Conservation (phyloP, 2,888 invertebrate species). For the Lottia gigantea region DNA sequence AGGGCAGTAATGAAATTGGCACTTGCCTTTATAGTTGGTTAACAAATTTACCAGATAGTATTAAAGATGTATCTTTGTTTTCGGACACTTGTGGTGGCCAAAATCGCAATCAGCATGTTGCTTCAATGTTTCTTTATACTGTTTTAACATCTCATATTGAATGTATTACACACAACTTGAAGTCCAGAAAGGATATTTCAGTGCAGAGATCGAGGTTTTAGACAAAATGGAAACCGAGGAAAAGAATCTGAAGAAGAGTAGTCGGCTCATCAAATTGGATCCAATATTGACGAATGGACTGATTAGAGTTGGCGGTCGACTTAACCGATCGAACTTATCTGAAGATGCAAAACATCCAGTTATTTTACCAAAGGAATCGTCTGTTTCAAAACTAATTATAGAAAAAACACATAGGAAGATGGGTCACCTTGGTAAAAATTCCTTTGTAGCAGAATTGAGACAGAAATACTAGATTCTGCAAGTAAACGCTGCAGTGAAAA, state of each 20-base stretch:
- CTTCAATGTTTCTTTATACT: slow-evolving; percentile 2
- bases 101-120: slow-evolving; percentile 14
- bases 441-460: not conserved
- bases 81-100: slow-evolving; percentile 16
- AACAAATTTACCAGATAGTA: not conserved
- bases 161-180: not conserved
- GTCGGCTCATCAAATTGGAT: not conserved
- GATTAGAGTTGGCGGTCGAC: slow-evolving; percentile 9
- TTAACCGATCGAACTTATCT: not conserved
- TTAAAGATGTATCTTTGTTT: not conserved
- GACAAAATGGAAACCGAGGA: no score
- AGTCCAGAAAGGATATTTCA: no score
- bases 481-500: slow-evolving; percentile 5
- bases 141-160: not conserved
- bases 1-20: slow-evolving; percentile 14
- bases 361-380: slow-evolving; percentile 15
- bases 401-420: slow-evolving; percentile 1
- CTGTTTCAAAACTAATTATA: slow-evolving; percentile 14
- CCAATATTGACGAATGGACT: not conserved
- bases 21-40: slow-evolving; percentile 10
- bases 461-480: slow-evolving; percentile 13
- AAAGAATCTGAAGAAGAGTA: no score
- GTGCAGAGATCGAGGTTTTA: no score
- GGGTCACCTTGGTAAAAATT: slow-evolving; percentile 5
- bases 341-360: slow-evolving; percentile 15